A percentile compares a stretch with the other conserved stretches of the same genome.
These are phyloP conservation scores for Dynastes grantii DNA, from an alignment of 2,888 invertebrate genomes.

Conservation along the genomic window DNA sequence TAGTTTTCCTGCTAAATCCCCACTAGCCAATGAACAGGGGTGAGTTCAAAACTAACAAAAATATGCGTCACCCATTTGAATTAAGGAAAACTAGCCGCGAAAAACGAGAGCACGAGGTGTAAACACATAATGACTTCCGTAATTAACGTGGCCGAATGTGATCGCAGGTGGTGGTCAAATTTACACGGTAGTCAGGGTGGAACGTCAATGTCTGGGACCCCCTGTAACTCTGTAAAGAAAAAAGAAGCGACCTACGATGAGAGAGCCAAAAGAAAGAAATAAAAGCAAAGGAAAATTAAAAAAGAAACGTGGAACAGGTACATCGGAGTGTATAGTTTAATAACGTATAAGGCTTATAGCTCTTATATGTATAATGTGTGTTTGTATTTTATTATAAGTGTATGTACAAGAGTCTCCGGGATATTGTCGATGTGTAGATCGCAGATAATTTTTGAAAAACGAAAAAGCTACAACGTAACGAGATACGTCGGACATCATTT, in stretches of 20 bases:
- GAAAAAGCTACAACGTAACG: slow-evolving; percentile 57
- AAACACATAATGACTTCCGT: slow-evolving; percentile 3
- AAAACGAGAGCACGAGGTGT: no score
- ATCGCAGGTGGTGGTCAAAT: slow-evolving; percentile 23
- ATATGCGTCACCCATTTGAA: no score
- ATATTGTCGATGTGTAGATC: slow-evolving; percentile 58
- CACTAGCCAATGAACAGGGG: no score
- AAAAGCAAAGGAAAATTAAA: background rate
- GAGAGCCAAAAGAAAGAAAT: background rate
- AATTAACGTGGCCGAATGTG: background rate
- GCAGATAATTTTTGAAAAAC: slow-evolving; percentile 56
- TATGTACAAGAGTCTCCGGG: slow-evolving; percentile 32
- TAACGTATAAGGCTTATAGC: slow-evolving; percentile 1
- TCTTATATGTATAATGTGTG: background rate
- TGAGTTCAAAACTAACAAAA: no score
- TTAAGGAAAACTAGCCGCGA: no score
- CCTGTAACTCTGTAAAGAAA: slow-evolving; percentile 1
- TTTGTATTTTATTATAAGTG: no score
- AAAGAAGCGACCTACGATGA: background rate
- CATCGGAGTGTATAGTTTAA: background rate
- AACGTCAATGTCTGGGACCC: slow-evolving; percentile 14
- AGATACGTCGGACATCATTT: slow-evolving; percentile 64
- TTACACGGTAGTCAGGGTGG: slow-evolving; percentile 21
- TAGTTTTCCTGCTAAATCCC: no score
- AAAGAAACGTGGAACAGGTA: background rate